Evolutionary conservation across 53 echinoderm and acorn worm species (phyloP).

Genomic region (Echinarachnius parma): DNA sequence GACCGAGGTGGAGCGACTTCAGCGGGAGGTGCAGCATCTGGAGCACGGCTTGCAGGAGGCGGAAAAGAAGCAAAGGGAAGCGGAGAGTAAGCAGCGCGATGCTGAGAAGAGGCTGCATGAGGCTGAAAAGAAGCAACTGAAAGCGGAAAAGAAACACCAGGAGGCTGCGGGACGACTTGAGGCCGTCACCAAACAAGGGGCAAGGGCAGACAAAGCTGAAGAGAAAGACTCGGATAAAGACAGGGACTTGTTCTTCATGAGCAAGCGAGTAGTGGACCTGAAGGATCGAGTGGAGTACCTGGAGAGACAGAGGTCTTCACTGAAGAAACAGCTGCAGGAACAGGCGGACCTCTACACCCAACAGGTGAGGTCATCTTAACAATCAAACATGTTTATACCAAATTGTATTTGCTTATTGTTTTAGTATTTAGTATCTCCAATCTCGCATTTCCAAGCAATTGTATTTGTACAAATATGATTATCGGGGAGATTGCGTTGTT

Average conservation of each 20-base stretch:
- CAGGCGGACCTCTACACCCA: conserved; percentile 35
- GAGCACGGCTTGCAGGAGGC: conserved; percentile 18
- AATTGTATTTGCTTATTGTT: not conserved
- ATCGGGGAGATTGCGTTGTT: not conserved
- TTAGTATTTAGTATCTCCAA: not conserved
- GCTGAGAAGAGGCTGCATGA: too few relatives aligned
- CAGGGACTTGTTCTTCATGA: conserved; percentile 38
- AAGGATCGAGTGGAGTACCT: conserved; percentile 16
- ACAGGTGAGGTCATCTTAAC: conserved; percentile 19
- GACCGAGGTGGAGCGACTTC: conserved; percentile 25
- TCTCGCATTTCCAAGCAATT: not conserved
- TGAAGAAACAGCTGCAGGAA: conserved; percentile 15
- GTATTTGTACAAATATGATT: not conserved
- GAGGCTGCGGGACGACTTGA: not conserved
- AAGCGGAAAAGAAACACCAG: not conserved
- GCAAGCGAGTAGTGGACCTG: conserved; percentile 37
- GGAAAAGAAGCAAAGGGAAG: not conserved
- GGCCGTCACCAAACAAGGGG: too few relatives aligned
- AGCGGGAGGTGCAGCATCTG: conserved; percentile 8
- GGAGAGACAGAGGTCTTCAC: not conserved
- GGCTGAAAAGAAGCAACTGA: not conserved
- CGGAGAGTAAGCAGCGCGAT: too few relatives aligned
- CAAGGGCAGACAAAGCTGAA: not conserved
- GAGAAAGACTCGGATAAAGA: conserved; percentile 15
- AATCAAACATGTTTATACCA: too few relatives aligned